These are phyloP conservation scores for Pteria penguin DNA, from an alignment of 2,888 invertebrate species.

Conservation along the genomic window DNA sequence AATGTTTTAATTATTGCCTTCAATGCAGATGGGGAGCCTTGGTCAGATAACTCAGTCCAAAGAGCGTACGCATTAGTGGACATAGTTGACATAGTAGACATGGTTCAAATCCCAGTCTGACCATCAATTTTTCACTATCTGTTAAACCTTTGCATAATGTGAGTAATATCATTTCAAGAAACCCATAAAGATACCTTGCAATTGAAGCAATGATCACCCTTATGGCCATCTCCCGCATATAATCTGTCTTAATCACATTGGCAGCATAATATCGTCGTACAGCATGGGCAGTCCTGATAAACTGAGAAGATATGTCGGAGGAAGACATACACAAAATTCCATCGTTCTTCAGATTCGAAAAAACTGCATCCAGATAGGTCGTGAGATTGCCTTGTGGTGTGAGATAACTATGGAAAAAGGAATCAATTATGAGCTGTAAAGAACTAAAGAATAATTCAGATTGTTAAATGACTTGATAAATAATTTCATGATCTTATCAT, in stretches of 20 bases:
- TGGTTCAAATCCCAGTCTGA: too few species aligned
- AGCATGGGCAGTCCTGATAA: conserved; percentile 69
- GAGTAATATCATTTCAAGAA: too few species aligned
- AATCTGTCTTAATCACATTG: conserved; percentile 71
- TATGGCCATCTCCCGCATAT: conserved; percentile 73
- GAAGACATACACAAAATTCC: conserved; percentile 72
- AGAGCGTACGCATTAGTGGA: too few species aligned
- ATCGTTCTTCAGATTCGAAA: conserved; percentile 68
- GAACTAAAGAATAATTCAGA: too few species aligned
- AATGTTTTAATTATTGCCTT: too few species aligned
- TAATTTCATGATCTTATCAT: background rate
- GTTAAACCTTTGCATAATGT: too few species aligned
- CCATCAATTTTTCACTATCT: too few species aligned
- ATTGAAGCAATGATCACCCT: conserved; percentile 69
- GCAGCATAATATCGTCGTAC: conserved; percentile 70
- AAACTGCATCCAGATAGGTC: conserved; percentile 68
- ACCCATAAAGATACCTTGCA: too few species aligned
- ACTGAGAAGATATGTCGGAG: conserved; percentile 73
- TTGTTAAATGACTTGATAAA: too few species aligned
- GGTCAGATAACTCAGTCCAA: too few species aligned
- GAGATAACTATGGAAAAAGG: conserved; percentile 52
- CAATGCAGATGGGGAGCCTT: too few species aligned
- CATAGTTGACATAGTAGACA: too few species aligned
- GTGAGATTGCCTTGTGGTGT: conserved; percentile 68
- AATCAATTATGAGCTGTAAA: background rate